These are phyloP conservation scores for Ivindomyrus marchei DNA, from an alignment of 2,113 vertebrate genomes.

Conservation along the genomic window DNA sequence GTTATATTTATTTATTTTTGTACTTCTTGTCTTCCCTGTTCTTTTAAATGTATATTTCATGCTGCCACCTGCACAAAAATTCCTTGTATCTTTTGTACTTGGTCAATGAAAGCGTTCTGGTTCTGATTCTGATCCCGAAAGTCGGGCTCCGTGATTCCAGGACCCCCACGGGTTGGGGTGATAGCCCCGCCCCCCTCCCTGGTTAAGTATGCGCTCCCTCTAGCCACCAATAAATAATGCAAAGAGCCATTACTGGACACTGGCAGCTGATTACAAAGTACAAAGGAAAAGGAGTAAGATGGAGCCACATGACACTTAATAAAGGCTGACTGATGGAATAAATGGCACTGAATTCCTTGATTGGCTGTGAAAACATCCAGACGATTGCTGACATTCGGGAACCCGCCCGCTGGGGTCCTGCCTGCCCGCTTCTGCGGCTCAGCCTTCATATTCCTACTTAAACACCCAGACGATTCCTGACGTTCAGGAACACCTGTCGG, in stretches of 20 bases:
- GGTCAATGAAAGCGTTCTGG: neutral
- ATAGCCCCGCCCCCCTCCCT: neutral
- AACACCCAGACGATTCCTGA: neutral
- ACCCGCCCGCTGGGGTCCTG: neutral
- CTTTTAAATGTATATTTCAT: neutral
- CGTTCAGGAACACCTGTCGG: neutral
- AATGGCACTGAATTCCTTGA: neutral
- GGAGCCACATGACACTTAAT: neutral
- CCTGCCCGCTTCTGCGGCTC: neutral
- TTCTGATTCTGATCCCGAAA: neutral
- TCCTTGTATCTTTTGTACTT: neutral
- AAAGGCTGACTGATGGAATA: neutral
- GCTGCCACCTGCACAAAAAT: neutral
- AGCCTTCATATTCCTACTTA: no score
- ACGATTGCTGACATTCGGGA: neutral
- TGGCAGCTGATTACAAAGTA: neutral
- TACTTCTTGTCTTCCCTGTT: neutral
- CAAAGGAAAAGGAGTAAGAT: neutral
- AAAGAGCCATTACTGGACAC: neutral
- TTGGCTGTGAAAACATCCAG: neutral
- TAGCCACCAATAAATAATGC: neutral
- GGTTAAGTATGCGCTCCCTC: neutral
- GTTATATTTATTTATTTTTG: neutral
- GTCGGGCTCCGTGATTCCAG: neutral
- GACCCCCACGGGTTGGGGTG: no score